Evolutionary conservation across 2,797 vertebrate genomes (phyloP).

Genomic region (Pangasius macronema): DNA sequence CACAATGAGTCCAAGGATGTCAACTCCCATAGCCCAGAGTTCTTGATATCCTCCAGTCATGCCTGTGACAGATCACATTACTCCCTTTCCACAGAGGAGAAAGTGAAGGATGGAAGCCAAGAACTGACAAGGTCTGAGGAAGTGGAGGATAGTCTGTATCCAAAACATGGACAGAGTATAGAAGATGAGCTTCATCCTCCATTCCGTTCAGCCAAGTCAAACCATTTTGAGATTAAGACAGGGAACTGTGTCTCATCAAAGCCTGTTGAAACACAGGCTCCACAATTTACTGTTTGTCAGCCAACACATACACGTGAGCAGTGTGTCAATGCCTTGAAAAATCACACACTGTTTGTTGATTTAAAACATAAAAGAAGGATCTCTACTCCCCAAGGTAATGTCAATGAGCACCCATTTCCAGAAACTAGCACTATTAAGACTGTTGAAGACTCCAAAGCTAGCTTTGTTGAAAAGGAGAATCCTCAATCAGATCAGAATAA

Average conservation of each 20-base stretch:
- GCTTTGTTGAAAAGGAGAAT: slow-evolving; percentile 32
- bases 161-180: slow-evolving; percentile 44
- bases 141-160: slow-evolving; percentile 24
- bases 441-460: slow-evolving; percentile 6
- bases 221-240: neutral
- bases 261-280: slow-evolving; percentile 29
- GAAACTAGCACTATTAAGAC: slow-evolving; percentile 43
- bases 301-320: slow-evolving; percentile 36
- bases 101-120: slow-evolving; percentile 29
- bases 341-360: slow-evolving; percentile 24
- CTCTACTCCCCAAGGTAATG: neutral
- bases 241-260: neutral
- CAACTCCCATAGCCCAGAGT: slow-evolving; percentile 41
- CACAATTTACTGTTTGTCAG: slow-evolving; percentile 30
- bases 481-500: slow-evolving; percentile 28
- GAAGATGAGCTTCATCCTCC: slow-evolving; percentile 16
- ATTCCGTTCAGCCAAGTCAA: slow-evolving; percentile 41
- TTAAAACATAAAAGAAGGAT: slow-evolving; percentile 16
- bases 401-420: slow-evolving; percentile 22
- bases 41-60: slow-evolving; percentile 4
- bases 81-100: slow-evolving; percentile 40
- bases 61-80: slow-evolving; percentile 20
- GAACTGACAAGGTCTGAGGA: neutral
- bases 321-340: slow-evolving; percentile 11
- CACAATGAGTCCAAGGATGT: slow-evolving; percentile 39